These are phyloP conservation scores for Phortica okadai DNA, from an alignment of 2,888 invertebrate species.

Conservation along the genomic window DNA sequence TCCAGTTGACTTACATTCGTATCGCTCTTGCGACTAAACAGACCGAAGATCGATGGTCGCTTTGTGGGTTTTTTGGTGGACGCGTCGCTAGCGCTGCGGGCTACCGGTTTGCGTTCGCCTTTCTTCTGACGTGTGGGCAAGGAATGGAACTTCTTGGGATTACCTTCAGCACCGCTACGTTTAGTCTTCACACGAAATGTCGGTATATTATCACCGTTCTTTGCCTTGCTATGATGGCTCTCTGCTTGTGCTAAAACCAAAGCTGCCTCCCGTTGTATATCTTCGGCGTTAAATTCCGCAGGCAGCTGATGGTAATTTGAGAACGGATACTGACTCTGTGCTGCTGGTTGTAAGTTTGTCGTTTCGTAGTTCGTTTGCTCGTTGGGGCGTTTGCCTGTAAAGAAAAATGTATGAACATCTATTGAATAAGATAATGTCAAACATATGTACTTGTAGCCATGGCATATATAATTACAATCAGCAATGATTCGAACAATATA, in stretches of 20 bases:
- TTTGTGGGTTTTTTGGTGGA: slow-evolving; percentile 76
- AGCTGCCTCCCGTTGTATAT: slow-evolving; percentile 86
- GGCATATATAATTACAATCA: not conserved
- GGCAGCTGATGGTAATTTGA: slow-evolving; percentile 79
- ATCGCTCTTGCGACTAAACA: slow-evolving; percentile 81
- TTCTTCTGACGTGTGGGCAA: slow-evolving; percentile 81
- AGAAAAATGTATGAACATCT: not conserved
- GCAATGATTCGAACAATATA: not conserved
- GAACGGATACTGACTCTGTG: slow-evolving; percentile 59
- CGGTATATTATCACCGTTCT: slow-evolving; percentile 74
- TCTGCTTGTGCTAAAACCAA: slow-evolving; percentile 85
- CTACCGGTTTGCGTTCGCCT: slow-evolving; percentile 76
- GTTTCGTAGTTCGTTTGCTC: slow-evolving; percentile 72
- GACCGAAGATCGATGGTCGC: slow-evolving; percentile 82
- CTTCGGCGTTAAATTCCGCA: slow-evolving; percentile 83
- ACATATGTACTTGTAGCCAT: not conserved
- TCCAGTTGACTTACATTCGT: slow-evolving; percentile 76
- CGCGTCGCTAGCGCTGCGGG: slow-evolving; percentile 80
- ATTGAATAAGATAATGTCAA: not conserved
- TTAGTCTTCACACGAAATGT: slow-evolving; percentile 68
- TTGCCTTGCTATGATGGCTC: slow-evolving; percentile 83
- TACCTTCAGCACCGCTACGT: slow-evolving; percentile 48
- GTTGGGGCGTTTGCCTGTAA: slow-evolving; percentile 72
- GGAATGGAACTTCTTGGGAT: slow-evolving; percentile 81
- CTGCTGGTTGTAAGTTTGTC: slow-evolving; percentile 68